These are phyloP conservation scores for Myathropa florea DNA, from an alignment of 2,888 invertebrate species.

Conservation along the genomic window DNA sequence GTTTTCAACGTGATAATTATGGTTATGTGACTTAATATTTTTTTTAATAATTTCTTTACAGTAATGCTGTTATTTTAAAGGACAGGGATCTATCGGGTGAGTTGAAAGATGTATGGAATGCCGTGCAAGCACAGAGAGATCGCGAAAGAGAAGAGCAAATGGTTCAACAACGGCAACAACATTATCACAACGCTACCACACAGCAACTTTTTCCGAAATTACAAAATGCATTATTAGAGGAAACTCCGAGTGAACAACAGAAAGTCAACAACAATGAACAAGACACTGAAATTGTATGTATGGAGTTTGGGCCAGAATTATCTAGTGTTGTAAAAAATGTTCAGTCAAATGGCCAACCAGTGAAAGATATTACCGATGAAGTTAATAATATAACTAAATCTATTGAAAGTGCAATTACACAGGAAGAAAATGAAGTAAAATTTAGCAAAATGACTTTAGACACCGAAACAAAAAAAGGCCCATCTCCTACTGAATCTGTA, in stretches of 20 bases:
- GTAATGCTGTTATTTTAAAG: slow-evolving; percentile 83
- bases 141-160: slow-evolving; percentile 80
- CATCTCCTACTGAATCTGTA: not conserved
- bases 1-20: not conserved
- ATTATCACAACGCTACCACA: slow-evolving; percentile 77
- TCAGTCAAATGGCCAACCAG: slow-evolving; percentile 2
- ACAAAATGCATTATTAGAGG: slow-evolving; percentile 35
- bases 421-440: slow-evolving; percentile 14
- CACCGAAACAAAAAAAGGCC: slow-evolving; percentile 19
- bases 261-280: not conserved
- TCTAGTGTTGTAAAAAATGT: slow-evolving; percentile 12
- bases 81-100: slow-evolving; percentile 88
- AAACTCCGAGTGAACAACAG: slow-evolving; percentile 36
- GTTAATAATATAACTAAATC: slow-evolving; percentile 14
- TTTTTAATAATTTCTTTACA: slow-evolving; percentile 57
- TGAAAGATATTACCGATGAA: slow-evolving; percentile 29
- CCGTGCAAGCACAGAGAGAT: slow-evolving; percentile 83
- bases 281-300: slow-evolving; percentile 69
- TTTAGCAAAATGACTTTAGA: slow-evolving; percentile 17
- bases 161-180: slow-evolving; percentile 79
- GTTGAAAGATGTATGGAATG: slow-evolving; percentile 88
- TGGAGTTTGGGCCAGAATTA: slow-evolving; percentile 71
- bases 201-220: slow-evolving; percentile 78
- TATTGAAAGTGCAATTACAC: slow-evolving; percentile 65
- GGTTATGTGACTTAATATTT: not conserved